A percentile compares a stretch with the other conserved stretches of the same genome.
These are phyloP conservation scores for Selenia dentaria DNA, from an alignment of 2,888 invertebrate species.

Conservation along the genomic window DNA sequence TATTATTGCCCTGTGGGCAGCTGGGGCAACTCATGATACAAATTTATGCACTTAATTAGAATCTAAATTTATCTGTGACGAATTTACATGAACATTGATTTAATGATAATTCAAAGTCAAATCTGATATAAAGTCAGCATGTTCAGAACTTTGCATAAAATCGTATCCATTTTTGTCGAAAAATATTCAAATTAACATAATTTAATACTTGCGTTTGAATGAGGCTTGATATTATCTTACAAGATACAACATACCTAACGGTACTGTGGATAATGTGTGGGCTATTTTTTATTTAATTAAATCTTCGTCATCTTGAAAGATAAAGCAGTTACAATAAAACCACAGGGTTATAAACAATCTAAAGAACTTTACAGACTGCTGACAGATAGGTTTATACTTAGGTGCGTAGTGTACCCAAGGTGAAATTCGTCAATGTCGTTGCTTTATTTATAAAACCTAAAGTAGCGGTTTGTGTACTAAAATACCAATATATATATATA, in stretches of 20 bases:
- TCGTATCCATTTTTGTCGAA: slow-evolving; percentile 38
- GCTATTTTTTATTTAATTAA: too few species aligned
- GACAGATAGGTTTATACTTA: too few species aligned
- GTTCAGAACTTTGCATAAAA: slow-evolving; percentile 31
- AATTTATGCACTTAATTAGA: slow-evolving; percentile 44
- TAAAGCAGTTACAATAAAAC: slow-evolving; percentile 12
- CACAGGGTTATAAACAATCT: too few species aligned
- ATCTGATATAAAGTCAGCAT: slow-evolving; percentile 35
- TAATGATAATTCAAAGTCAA: slow-evolving; percentile 42
- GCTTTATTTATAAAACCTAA: too few species aligned
- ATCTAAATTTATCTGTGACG: slow-evolving; percentile 38
- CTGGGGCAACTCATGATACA: slow-evolving; percentile 29
- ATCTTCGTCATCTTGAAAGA: too few species aligned
- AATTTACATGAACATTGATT: slow-evolving; percentile 45
- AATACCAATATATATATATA: too few species aligned
- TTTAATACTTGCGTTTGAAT: slow-evolving; percentile 29
- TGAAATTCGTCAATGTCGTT: too few species aligned
- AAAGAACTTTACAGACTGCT: too few species aligned
- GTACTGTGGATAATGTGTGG: slow-evolving; percentile 15
- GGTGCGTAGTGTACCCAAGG: too few species aligned
- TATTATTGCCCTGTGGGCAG: slow-evolving; percentile 8
- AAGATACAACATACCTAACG: slow-evolving; percentile 15
- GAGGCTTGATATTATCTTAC: slow-evolving; percentile 27
- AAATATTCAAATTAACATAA: slow-evolving; percentile 32
- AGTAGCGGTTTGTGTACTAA: too few species aligned